phyloP scores from a whole-genome alignment of 2,797 vertebrate genomes.

The Phyllotis vaccarum region DNA sequence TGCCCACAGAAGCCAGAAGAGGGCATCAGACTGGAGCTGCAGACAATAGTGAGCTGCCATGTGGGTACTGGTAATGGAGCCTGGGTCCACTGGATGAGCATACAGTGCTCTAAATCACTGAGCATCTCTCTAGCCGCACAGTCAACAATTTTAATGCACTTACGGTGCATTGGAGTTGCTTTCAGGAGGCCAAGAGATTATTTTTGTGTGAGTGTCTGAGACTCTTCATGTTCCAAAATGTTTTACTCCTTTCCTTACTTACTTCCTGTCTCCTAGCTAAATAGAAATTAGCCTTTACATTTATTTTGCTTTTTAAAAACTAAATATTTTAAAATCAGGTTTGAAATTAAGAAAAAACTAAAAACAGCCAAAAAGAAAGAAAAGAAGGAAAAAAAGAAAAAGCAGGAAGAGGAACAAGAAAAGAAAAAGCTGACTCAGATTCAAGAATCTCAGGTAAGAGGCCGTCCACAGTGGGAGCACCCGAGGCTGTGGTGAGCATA shows the following conservation, averaged over 20 bases:
- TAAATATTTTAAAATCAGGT: constrained; percentile 88
- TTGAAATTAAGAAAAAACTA: constrained; percentile 99
- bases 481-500: not conserved
- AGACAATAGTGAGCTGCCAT: not conserved
- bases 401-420: constrained; percentile 98
- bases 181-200: constrained; percentile 43
- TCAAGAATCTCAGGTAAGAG: constrained; percentile 96
- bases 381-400: constrained; percentile 99
- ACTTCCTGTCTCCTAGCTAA: constrained; percentile 48
- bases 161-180: constrained; percentile 33
- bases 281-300: constrained; percentile 55
- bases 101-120: not conserved
- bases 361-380: constrained; percentile 99
- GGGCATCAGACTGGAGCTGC: not conserved
- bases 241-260: constrained; percentile 14
- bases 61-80: not conserved
- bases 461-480: constrained; percentile 58
- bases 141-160: constrained; percentile 14
- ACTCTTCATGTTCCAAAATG: not conserved
- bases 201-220: not conserved
- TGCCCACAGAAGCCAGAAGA: not conserved
- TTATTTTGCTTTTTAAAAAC: constrained; percentile 64
- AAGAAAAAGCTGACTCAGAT: constrained; percentile 98
- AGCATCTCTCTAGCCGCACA: not conserved
- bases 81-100: constrained; percentile 1